A percentile compares a stretch with the other conserved stretches of the same genome.
Evolutionary conservation across 2,797 vertebrate species (phyloP).

Genomic region (Phoeniculus purpureus): DNA sequence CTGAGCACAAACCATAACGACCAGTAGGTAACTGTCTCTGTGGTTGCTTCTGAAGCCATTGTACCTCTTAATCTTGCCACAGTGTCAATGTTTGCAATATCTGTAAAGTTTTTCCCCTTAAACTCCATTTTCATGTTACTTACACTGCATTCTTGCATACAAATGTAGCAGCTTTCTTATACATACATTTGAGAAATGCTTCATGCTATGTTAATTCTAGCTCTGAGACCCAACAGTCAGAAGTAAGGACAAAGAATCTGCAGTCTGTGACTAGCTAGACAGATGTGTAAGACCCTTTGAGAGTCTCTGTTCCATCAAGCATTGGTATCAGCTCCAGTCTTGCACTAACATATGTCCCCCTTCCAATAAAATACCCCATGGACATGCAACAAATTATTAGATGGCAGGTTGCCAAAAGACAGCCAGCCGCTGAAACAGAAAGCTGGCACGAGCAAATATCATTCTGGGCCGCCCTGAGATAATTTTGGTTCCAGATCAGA

Average conservation of each 20-base stretch:
- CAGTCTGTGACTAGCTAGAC: background rate
- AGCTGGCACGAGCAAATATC: background rate
- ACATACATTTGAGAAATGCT: background rate
- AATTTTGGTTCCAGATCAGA: background rate
- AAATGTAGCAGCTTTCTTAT: background rate
- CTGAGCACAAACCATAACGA: background rate
- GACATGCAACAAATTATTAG: constrained; percentile 31
- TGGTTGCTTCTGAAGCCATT: background rate
- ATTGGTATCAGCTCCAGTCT: background rate
- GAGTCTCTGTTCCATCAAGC: constrained; percentile 11
- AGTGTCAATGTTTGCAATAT: background rate
- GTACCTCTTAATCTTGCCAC: background rate
- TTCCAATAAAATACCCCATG: background rate
- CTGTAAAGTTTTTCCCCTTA: background rate
- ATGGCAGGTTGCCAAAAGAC: constrained; percentile 12
- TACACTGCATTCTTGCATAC: background rate
- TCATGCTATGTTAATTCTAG: background rate
- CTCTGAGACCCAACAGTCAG: background rate
- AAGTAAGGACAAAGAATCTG: background rate
- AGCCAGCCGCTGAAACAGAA: background rate
- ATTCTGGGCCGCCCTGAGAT: background rate
- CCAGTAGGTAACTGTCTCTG: background rate
- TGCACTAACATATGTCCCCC: constrained; percentile 33
- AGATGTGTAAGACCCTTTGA: constrained; percentile 5
- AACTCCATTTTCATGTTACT: background rate